A percentile compares a stretch with the other conserved stretches of the same genome.
Evolutionary conservation across 2,113 vertebrate species (phyloP).

Genomic region (Orcinus orca): DNA sequence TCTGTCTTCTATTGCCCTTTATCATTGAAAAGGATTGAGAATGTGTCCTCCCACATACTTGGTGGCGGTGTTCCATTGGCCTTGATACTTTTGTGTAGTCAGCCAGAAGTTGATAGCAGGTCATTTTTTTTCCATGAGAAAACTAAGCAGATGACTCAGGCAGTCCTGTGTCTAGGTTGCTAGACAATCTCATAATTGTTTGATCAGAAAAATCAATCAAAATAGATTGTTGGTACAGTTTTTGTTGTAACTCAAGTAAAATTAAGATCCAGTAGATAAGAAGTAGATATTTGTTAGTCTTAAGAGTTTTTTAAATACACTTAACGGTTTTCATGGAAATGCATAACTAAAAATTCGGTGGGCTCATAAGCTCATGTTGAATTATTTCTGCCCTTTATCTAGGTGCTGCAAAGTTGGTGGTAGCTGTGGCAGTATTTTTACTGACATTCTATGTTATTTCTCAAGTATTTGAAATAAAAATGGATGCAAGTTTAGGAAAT

Average conservation of each 20-base stretch:
- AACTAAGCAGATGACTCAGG: neutral
- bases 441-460: slow-evolving; percentile 92
- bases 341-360: neutral
- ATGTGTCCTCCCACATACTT: neutral
- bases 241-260: neutral
- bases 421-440: slow-evolving; percentile 87
- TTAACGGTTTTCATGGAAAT: neutral
- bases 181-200: neutral
- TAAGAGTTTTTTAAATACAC: neutral
- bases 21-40: neutral
- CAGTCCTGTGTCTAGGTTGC: neutral
- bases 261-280: neutral
- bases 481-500: slow-evolving; percentile 87
- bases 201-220: neutral
- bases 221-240: neutral
- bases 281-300: neutral
- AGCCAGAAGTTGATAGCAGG: neutral
- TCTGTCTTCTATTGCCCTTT: neutral
- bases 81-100: neutral
- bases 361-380: neutral
- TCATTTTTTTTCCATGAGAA: neutral
- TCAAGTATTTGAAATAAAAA: slow-evolving; percentile 93
- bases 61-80: neutral
- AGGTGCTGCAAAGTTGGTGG: slow-evolving; percentile 90
- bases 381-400: slow-evolving; percentile 40